Base-by-base conservation (phyloP, 2,797 vertebrate genomes). In the Propithecus deckenii region DNA sequence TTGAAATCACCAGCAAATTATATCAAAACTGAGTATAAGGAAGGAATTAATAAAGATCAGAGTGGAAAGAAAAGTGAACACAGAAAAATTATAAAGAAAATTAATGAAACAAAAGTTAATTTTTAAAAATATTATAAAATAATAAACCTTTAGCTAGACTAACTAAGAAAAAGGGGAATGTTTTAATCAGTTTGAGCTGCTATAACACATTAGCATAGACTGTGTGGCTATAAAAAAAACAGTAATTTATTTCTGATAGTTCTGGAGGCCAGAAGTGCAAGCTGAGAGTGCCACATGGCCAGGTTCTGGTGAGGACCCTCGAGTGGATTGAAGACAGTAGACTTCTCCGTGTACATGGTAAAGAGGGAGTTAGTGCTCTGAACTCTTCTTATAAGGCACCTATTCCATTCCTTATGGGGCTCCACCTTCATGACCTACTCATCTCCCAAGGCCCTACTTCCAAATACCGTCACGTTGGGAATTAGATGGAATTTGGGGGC, bases 281-380 rank as follows among this genome's bases (percentile, higher is more conserved):
- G 32, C 8, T 32, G 0, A 41, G 48, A 32, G 67, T 20, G 2
- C 12, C 7, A 25, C 8, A 7, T 17, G 3, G 69, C 17, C 4
- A 32, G 25, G 1, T 32, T 4, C n/a, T 41, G 17, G 74, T 59
- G 18, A 74, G 63, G 43, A 35, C 14, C n/a, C n/a, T 69, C 23
- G 50, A 50, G 30, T 32, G 28, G 8, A 17, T 2, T 13, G n/a
- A 28, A 63, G 43, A 50, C 0, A 3, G 2, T 7, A 2, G 35
- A 28, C 46, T 41, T 65, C n/a, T 32, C 17, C 8, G 0, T 9
- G 28, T 23, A 7, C 32, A 11, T 38, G 32, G 8, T n/a, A 13
- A 59, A 88, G 17, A 48, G 5, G 28, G 23, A 88, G 30, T 28
- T 14, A 72, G 7, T 20, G 57, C 28, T 86, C 28, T 43, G 50